These are phyloP conservation scores for Panagrolaimus sp. DNA, from an alignment of 1,140 invertebrate genomes.

Conservation along the genomic window DNA sequence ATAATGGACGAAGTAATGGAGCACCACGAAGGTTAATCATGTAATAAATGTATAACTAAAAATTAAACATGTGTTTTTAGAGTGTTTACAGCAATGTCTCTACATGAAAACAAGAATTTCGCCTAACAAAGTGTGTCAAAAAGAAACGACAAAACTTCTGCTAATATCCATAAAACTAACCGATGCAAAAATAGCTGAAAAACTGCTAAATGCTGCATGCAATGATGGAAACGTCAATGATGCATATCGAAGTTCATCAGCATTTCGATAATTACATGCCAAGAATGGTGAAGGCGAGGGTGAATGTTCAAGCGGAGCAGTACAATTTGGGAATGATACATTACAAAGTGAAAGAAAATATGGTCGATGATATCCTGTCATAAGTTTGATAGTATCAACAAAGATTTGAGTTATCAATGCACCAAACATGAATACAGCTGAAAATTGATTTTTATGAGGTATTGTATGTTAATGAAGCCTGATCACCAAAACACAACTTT, in stretches of 20 bases:
- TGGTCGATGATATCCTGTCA: slow-evolving; percentile 56
- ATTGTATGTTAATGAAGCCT: neutral
- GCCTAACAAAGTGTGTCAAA: too few species aligned
- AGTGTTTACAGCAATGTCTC: too few species aligned
- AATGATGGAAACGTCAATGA: slow-evolving; percentile 57
- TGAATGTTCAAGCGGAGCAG: slow-evolving; percentile 56
- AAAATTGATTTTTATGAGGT: neutral
- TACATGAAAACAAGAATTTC: too few species aligned
- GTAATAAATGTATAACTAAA: slow-evolving; percentile 58
- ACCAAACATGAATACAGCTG: slow-evolving; percentile 55
- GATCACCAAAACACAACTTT: too few species aligned
- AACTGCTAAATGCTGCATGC: slow-evolving; percentile 56
- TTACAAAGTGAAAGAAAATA: slow-evolving; percentile 58
- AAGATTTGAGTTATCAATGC: slow-evolving; percentile 57
- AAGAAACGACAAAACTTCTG: too few species aligned
- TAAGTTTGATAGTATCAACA: slow-evolving; percentile 56
- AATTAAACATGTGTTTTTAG: neutral
- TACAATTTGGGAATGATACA: slow-evolving; percentile 55
- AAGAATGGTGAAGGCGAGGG: slow-evolving; percentile 57
- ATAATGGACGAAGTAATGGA: slow-evolving; percentile 51
- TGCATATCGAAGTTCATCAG: slow-evolving; percentile 57
- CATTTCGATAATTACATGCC: slow-evolving; percentile 52
- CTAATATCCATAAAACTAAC: slow-evolving; percentile 27
- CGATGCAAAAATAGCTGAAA: slow-evolving; percentile 54
- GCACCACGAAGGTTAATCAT: slow-evolving; percentile 58